phyloP scores from a whole-genome alignment of 2,113 vertebrate species.

The Aramus guarauna region DNA sequence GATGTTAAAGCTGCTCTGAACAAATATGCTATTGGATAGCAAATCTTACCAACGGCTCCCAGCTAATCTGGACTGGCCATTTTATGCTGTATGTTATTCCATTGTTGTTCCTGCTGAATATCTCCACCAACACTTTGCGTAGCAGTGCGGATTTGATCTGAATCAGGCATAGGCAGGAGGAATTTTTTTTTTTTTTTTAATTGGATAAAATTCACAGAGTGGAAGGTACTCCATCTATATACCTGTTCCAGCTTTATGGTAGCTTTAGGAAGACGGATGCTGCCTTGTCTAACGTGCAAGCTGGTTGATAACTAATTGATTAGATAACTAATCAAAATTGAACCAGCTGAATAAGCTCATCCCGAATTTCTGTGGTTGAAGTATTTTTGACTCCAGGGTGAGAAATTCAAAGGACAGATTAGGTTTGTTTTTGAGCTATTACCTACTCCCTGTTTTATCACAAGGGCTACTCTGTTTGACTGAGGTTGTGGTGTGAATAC shows the following conservation, averaged over 20 bases:
- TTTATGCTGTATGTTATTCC: neutral
- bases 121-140: neutral
- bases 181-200: neutral
- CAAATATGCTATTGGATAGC: neutral
- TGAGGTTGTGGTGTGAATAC: neutral
- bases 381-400: neutral
- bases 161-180: neutral
- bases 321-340: neutral
- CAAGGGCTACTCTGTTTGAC: rapidly evolving
- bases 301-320: neutral
- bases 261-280: neutral
- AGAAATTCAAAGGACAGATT: neutral
- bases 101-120: neutral
- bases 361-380: neutral
- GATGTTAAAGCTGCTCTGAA: neutral
- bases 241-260: neutral
- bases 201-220: neutral
- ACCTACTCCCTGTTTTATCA: neutral
- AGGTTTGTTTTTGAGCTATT: neutral
- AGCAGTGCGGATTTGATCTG: neutral
- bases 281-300: neutral
- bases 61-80: neutral
- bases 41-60: neutral
- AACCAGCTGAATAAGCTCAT: neutral
- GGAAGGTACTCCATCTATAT: neutral